phyloP scores from a whole-genome alignment of 2,113 vertebrate genomes.

The Gobio gobio region DNA sequence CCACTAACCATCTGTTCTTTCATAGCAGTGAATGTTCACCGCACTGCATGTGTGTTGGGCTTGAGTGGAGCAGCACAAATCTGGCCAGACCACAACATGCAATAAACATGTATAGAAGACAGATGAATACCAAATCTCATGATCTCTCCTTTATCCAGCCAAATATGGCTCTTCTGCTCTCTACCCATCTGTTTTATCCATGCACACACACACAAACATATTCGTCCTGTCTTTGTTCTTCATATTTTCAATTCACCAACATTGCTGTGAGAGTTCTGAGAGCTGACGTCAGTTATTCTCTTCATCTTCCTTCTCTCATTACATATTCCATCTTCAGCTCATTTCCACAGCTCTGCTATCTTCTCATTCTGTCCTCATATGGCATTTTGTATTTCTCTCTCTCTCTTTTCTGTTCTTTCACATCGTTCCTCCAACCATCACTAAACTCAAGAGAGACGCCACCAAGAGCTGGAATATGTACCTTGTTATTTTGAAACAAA shows the following conservation, averaged over 20 bases:
- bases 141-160: slow-evolving; percentile 27
- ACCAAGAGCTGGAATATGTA: background rate
- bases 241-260: slow-evolving; percentile 14
- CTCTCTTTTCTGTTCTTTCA: background rate
- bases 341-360: background rate
- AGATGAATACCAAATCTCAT: slow-evolving; percentile 42
- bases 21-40: background rate
- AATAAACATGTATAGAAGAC: slow-evolving; percentile 41
- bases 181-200: slow-evolving; percentile 1
- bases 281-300: background rate
- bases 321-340: slow-evolving; percentile 29
- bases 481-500: slow-evolving; percentile 8
- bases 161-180: background rate
- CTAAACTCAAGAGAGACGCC: background rate
- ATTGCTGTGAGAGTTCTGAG: background rate
- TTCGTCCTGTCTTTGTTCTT: slow-evolving; percentile 1
- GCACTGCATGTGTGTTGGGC: slow-evolving; percentile 13
- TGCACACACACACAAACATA: background rate
- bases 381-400: background rate
- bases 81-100: slow-evolving; percentile 14
- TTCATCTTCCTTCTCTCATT: slow-evolving; percentile 16
- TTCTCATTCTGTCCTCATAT: background rate
- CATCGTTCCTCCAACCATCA: background rate
- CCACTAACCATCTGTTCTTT: slow-evolving; percentile 45
- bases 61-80: slow-evolving; percentile 28